Base-by-base conservation (phyloP, 2,888 invertebrate genomes). In the Gerosis bhagava region DNA sequence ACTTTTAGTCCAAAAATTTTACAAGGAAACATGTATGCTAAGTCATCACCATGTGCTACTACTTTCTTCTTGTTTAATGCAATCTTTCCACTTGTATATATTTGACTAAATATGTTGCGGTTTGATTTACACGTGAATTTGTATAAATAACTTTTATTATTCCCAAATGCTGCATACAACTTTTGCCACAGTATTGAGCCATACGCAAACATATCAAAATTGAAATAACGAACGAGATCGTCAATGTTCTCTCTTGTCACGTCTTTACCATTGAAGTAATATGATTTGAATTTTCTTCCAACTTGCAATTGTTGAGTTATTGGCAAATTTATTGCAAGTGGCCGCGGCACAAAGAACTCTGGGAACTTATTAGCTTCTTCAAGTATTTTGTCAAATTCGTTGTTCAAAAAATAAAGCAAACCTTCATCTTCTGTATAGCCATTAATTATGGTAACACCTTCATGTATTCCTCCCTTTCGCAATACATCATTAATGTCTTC, bases 381-480 rank as follows among this genome's bases (percentile, higher is more conserved):
- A 8, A 69, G 26, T 0, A 67, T 32, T 10, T 58, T 52, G 0
- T 73, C 62, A 2, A 63, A 17, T 2, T 53, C 51, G 21, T 0
- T 21, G 37, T 1, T 41, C 10, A 1, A 41, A 19, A 7, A 46
- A 39, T 1, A 73, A 32, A 77, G 47, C 0, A 75, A 15, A 0
- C 95, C 95, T 78, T 96, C 96, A 35, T 94, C 91, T 12, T 91
- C 89, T 5, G 92, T 94, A 8, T 93, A 77, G 3, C 96, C 96
- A 15, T 92, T 84, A 70, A 96, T 91, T 67, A 94, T 90, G 0
- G 94, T 94, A 1, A 93, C 80, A 2, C 62, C 71, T 51, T 74
- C 62, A 28, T 91, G 77, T 5, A 79, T 76, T 7, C 91, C 91
- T 3, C 81, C 73, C 57, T 34, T 34, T 10, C 77, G 75, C 10